Conservation (phyloP, 2,113 vertebrate genomes). For the human (Homo sapiens) region DNA sequence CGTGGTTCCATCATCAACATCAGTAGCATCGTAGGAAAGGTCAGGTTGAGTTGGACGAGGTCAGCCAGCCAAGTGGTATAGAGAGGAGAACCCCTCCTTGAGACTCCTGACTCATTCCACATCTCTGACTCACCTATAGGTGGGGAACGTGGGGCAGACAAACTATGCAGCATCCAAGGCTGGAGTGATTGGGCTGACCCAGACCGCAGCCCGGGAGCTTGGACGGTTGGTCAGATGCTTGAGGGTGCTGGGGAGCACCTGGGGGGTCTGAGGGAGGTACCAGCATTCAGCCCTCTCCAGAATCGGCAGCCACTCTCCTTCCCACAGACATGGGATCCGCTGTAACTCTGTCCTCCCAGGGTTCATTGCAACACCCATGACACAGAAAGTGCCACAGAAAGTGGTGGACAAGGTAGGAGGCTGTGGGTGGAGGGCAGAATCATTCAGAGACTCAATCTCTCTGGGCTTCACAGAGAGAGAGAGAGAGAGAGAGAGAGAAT, state of each 20-base stretch:
- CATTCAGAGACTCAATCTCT: neutral
- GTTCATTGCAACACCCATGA: constrained; percentile 91
- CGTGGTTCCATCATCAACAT: constrained; percentile 91
- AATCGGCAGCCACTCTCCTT: neutral
- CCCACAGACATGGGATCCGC: constrained; percentile 87
- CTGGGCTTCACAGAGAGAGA: neutral
- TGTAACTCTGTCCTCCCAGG: constrained; percentile 92
- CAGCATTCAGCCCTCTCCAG: neutral
- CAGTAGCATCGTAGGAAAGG: constrained; percentile 93
- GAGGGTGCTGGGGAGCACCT: neutral
- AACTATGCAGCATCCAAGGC: constrained; percentile 93
- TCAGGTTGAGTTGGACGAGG: constrained; percentile 74
- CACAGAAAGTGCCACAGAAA: constrained; percentile 89
- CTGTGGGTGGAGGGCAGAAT: neutral
- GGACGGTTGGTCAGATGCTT: constrained; percentile 70
- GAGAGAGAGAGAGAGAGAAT: neutral
- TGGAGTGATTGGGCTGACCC: constrained; percentile 91
- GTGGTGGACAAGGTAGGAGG: constrained; percentile 87
- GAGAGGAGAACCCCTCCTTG: neutral
- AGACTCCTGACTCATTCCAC: neutral
- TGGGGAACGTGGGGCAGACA: constrained; percentile 91
- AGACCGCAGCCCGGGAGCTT: constrained; percentile 88
- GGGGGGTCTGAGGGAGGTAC: neutral
- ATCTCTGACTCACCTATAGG: constrained; percentile 79
- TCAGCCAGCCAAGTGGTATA: neutral